A percentile compares a stretch with the other conserved stretches of the same genome.
Evolutionary conservation across 2,888 invertebrate species (phyloP).

Genomic region (Erebia ligea): DNA sequence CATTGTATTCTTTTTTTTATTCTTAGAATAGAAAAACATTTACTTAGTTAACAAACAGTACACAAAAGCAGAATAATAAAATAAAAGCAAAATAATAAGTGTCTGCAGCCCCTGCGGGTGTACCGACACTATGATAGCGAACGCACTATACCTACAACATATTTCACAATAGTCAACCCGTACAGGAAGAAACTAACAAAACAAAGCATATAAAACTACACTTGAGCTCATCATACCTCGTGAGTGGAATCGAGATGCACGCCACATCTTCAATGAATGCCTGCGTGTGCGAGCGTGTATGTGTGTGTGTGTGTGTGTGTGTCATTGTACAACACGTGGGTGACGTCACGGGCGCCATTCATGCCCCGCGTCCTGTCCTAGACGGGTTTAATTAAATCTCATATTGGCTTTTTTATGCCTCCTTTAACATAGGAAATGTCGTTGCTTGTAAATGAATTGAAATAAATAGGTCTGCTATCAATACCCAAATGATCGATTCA

Average conservation of each 20-base stretch:
- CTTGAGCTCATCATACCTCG: conserved; percentile 1
- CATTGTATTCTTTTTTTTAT: too few species aligned
- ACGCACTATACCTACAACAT: neutral
- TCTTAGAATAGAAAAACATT: too few species aligned
- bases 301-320: conserved; percentile 28
- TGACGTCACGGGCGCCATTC: conserved; percentile 38
- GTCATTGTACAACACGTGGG: conserved; percentile 1
- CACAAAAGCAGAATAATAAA: too few species aligned
- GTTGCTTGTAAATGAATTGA: conserved; percentile 8
- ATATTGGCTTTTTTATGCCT: conserved; percentile 7
- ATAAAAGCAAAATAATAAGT: too few species aligned
- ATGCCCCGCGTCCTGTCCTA: conserved; percentile 20
- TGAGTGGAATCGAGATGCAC: conserved; percentile 32
- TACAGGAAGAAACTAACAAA: conserved; percentile 29
- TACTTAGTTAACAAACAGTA: too few species aligned
- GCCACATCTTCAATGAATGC: conserved; percentile 28
- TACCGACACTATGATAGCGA: too few species aligned
- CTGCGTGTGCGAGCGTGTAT: conserved; percentile 28
- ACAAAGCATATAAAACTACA: conserved; percentile 31
- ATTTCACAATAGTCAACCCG: conserved; percentile 14
- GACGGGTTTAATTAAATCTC: conserved; percentile 34
- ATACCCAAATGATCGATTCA: neutral
- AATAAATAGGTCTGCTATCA: neutral
- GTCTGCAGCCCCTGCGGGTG: too few species aligned
- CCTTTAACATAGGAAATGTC: conserved; percentile 5